Evolutionary conservation across 1,140 invertebrate genomes (phyloP), one percentile per base, ranked within the genome.

Genomic region (Trichomalopsis sarcophagae): DNA sequence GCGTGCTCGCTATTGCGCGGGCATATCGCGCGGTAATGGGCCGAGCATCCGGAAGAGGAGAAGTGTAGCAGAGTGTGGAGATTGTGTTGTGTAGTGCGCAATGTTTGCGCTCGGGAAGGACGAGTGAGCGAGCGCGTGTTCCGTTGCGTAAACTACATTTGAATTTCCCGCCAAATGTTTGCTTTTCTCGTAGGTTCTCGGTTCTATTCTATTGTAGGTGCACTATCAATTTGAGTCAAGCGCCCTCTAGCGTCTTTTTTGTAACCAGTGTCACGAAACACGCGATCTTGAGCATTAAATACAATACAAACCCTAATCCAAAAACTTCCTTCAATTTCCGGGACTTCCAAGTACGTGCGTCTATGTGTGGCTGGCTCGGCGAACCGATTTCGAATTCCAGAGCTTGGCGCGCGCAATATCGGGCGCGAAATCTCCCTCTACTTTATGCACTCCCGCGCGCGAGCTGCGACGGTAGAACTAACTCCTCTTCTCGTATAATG

Each of bases 31-130:
- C 73, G 36, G 36, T 81, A 85, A 81, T 81, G 27, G 40, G 7
- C 27, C 77, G 66, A 74, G 21, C 47, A 85, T 85, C 76, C 78
- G 84, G 84, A 85, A 85, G 73, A 30, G 66, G 55, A 62, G 55
- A 62, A 62, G 55, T 62, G 50, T 55, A 55, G 50, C 50, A 55
- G 50, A 55, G 50, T 55, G 50, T 55, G 17, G 50, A 55, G 50
- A 55, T 55, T 14, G 11, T 21, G 50, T 17, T 62, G 55, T 62
- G 55, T 62, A 62, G 55, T 62, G 6, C 6, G 55, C 55, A 62
- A 62, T 62, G 55, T n/a, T 62, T 21, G 17, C 4, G 50, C 17
- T 0, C 33, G 6, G 4, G 55, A 62, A 62, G 55, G 55, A 62
- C 21, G 55, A 3, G 33, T 4, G 4, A 17, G 50, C 50, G 17